Base-by-base conservation (phyloP, 2,113 vertebrate species). In the Ammodramus savannarum region DNA sequence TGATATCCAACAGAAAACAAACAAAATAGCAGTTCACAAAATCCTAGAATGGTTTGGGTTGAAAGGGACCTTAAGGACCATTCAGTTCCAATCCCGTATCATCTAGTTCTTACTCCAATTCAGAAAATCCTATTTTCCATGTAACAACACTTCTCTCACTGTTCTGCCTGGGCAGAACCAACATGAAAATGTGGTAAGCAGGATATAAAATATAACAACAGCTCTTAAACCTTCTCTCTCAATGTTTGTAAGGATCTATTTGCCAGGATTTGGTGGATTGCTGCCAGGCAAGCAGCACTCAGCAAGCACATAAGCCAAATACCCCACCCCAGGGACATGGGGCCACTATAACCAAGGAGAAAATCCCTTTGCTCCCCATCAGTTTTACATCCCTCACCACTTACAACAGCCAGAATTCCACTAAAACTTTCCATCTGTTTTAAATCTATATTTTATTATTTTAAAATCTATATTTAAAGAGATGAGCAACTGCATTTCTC, bases 321-420 rank as follows among this genome's bases (percentile, higher is more conserved):
- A 34, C 58, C 14, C 23, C 2, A 6, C 7, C 5, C 13, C 10
- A 29, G 0, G 1, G 25, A 31, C 55, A 15, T 0, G 0, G 32
- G 27, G 62, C 14, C 63, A 17, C 27, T 44, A 13, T 1, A 32
- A 13, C 22, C 63, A 43, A 38, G 59, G n/a, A 49, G 32, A 66
- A 44, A 26, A 65, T 32, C 61, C 57, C 66, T 46, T 27, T 23
- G 25, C 41, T 52, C 32, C 55, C 32, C 9, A 3, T 19, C 44
- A 23, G 14, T 9, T 7, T 43, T 4, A 34, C 14, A 2, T 10
- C 41, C 25, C 52, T 74, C 66, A 5, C 3, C 16, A 23, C n/a
- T 38, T 61, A 44, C 34, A 62, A 13, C 0, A 9, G 22, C 43
- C 23, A 19, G 21, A 68, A 46, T 15, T 43, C 34, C 54, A 58